These are phyloP conservation scores for Oscheius onirici DNA, from an alignment of 2,888 invertebrate species.

Conservation along the genomic window DNA sequence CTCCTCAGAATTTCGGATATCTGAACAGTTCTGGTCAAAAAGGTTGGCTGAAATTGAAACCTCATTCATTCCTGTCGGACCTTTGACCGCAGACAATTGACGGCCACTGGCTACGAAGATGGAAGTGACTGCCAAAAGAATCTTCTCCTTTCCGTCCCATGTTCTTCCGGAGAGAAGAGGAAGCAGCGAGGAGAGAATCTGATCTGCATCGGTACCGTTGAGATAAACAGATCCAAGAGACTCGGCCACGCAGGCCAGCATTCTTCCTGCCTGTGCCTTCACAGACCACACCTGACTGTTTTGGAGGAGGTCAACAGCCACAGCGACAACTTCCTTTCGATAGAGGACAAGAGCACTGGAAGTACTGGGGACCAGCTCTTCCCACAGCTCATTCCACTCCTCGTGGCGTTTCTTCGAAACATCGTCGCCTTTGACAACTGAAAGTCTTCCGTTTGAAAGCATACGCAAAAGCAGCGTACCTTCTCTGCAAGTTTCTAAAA, in stretches of 20 bases:
- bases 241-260: conserved; percentile 42
- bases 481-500: conserved; percentile 50
- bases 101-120: conserved; percentile 37
- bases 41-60: conserved; percentile 27
- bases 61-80: conserved; percentile 32
- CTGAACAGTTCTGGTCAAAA: neutral
- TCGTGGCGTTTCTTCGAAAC: conserved; percentile 45
- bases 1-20: conserved; percentile 39
- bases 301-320: conserved; percentile 47
- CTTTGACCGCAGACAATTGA: conserved; percentile 30
- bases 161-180: conserved; percentile 54
- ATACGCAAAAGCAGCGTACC: conserved; percentile 8
- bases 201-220: conserved; percentile 38
- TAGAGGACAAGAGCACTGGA: conserved; percentile 50
- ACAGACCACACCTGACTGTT: conserved; percentile 57
- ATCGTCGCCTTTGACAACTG: conserved; percentile 56
- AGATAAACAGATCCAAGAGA: conserved; percentile 28
- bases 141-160: conserved; percentile 59
- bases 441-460: neutral
- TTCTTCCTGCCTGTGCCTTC: conserved; percentile 51
- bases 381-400: conserved; percentile 58
- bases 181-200: conserved; percentile 38
- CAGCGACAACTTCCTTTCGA: conserved; percentile 49
- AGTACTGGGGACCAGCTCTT: conserved; percentile 56
- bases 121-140: conserved; percentile 45